Percentiles rank a stretch among this genome's conserved stretches.
phyloP scores from a whole-genome alignment of 2,888 invertebrate genomes.

The Molanna angustata region DNA sequence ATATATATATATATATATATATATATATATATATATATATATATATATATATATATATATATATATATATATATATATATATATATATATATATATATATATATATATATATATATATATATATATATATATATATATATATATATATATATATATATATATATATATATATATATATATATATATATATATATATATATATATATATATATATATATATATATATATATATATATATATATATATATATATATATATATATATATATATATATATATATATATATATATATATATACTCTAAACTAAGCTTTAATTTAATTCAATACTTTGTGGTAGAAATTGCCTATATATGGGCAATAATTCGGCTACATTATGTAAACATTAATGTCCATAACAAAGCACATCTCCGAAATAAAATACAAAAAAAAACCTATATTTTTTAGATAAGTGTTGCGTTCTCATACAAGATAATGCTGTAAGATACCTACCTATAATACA shows the following conservation, averaged over 20 bases:
- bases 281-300: too few species aligned
- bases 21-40: background rate
- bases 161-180: background rate
- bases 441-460: too few species aligned
- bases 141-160: background rate
- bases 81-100: background rate
- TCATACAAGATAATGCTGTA: too few species aligned
- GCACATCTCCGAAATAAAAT: too few species aligned
- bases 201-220: background rate
- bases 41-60: background rate
- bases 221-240: background rate
- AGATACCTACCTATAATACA: too few species aligned
- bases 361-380: too few species aligned
- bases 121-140: background rate
- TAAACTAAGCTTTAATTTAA: too few species aligned
- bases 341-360: too few species aligned
- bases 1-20: background rate
- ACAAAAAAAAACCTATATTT: too few species aligned
- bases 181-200: background rate
- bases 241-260: background rate
- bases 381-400: too few species aligned
- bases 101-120: background rate
- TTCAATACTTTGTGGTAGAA: too few species aligned
- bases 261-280: background rate
- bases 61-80: background rate